Base-by-base conservation (phyloP, 2,797 vertebrate species). In the Chaetodon trifasciatus region DNA sequence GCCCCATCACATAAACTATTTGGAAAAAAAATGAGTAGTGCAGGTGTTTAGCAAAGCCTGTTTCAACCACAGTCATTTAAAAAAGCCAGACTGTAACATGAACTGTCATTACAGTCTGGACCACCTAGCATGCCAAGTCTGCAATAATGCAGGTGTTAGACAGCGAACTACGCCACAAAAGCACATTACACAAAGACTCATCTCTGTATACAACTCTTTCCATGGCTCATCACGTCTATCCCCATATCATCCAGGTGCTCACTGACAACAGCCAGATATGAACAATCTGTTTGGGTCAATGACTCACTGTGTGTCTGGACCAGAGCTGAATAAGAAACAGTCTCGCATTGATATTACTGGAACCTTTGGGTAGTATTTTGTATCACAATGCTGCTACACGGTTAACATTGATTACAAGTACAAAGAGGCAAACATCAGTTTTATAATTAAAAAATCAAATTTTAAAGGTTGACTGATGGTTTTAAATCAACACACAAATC, bases 241-340 rank as follows among this genome's bases (percentile, higher is more conserved):
- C 72, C 46, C 23, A 37, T 50, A 62, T 85, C 69, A 53, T 42
- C 85, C 89, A 92, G 91, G 89, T 92, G 87, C 84, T 91, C 69
- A 4, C 70, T 77, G 79, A 78, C 76, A 84, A 46, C 82, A 85
- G 73, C 81, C 67, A 81, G 23, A 74, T 74, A 75, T 74, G 81
- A 88, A 80, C 85, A 75, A 53, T 24, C 73, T 76, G 23, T 81
- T 70, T 56, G 62, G 44, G 70, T 79, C 75, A 68, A 56, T 92
- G 91, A 94, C 49, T 93, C 90, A 92, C 74, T 50, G 44, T n/a
- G 44, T 44, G 85, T 93, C 88, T 91, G 82, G 58, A 77, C 67
- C 7, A 68, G 13, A 80, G 42, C 69, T 16, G 46, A 69, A 35
- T 74, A 62, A 85, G 70, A 70, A 79, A 65, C 46, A 16, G 13